Conservation (phyloP, 2,113 vertebrate genomes). For the Apaloderma vittatum region DNA sequence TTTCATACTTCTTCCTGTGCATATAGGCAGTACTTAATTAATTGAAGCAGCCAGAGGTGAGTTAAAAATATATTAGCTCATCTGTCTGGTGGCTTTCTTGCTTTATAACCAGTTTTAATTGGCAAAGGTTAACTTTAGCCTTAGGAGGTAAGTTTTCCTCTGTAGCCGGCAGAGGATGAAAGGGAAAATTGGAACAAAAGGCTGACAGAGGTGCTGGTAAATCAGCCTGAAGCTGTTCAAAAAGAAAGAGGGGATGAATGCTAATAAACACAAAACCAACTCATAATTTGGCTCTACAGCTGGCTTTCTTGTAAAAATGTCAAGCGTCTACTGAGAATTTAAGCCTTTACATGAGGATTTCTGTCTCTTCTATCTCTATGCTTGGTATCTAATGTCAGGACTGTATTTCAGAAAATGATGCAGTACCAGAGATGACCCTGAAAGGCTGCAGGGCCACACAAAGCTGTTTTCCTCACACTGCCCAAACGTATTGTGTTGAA, state of each 20-base stretch:
- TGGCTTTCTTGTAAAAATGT: neutral
- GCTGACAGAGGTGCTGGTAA: neutral
- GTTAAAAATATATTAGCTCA: conserved; percentile 16
- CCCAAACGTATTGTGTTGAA: neutral
- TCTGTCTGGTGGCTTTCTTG: neutral
- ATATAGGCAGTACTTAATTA: neutral
- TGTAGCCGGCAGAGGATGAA: neutral
- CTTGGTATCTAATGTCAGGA: neutral
- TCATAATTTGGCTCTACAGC: neutral
- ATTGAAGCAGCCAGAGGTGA: neutral
- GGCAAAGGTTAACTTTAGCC: conserved; percentile 13
- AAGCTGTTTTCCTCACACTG: neutral
- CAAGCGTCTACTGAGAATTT: neutral
- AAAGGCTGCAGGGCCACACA: neutral
- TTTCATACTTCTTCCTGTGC: neutral
- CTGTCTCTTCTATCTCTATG: neutral
- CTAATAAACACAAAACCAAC: neutral
- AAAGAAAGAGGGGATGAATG: neutral
- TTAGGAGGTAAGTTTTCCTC: neutral
- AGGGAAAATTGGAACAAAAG: conserved; percentile 5
- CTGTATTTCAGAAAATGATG: neutral
- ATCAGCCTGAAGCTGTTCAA: conserved; percentile 19
- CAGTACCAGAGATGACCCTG: neutral
- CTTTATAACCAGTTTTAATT: neutral
- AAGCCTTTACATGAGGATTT: neutral